Evolutionary conservation across 2,113 vertebrate genomes (phyloP), one percentile per base, ranked within the genome.

Genomic region (Pachypanchax playfairii): DNA sequence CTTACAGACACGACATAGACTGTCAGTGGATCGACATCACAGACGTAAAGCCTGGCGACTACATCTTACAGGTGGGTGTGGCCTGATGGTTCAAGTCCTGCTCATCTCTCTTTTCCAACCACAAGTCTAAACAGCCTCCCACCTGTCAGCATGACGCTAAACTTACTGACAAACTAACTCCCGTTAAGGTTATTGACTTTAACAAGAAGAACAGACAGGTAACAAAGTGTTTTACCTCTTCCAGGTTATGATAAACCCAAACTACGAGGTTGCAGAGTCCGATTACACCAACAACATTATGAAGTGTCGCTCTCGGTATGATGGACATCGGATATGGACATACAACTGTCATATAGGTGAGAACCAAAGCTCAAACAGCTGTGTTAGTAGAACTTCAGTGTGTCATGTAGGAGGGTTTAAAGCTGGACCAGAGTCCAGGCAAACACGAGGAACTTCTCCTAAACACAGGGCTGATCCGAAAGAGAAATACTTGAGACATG

Each of bases 1-100:
- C 95, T 2, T 98, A 99, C 64, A 92, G 95, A 1, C 97, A 98
- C 0, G 95, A 98, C 86, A 98, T 98, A 0, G 96, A 99, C 88
- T 99, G 96, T 80, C 97, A 99, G 85, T 98, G 96, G 97, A 85
- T 99, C 0, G 96, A 99, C 60, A 88, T 98, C 56, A 98, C 96
- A 0, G 95, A 98, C 0, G 85, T 97, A 10, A 91, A 92, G 1
- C 95, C 96, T 0, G 97, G 97, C 0, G 93, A 97, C 49, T 98
- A 98, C 80, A 86, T 98, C 36, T 92, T 98, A 35, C 95, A 95
- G 95, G 97, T 99, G 60, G 20, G 38, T 43, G 38, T 26, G 33
- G 15, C 72, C 38, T 53, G 18, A 12, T 3, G 0, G 21, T 29
- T 36, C 25, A n/a, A 48, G 62, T 36, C 42, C 1, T 13, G 26